Evolutionary conservation across 2,888 invertebrate species (phyloP).

Genomic region (Cheilosia impressa): DNA sequence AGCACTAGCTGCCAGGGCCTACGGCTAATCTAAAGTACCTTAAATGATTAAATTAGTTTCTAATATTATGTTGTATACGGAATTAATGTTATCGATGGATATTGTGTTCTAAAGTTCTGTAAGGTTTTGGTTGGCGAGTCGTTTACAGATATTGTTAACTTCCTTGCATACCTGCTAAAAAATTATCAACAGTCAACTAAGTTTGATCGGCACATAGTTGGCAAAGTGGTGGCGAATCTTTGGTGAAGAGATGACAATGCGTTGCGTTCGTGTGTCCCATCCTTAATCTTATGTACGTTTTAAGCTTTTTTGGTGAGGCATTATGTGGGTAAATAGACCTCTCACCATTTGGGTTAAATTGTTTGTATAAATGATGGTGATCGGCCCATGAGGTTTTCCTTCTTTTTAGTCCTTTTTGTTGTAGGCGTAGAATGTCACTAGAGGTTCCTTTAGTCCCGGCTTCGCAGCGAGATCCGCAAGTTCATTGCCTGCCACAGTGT

Average conservation of each 20-base stretch:
- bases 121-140: background rate
- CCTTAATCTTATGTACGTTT: too few species aligned
- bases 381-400: background rate
- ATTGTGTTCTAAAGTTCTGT: background rate
- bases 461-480: too few species aligned
- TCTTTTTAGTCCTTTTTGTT: background rate
- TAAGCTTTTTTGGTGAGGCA: too few species aligned
- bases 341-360: background rate
- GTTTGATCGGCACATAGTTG: too few species aligned
- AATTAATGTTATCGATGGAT: background rate
- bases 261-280: too few species aligned
- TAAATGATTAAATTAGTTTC: background rate
- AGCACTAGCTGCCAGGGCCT: background rate
- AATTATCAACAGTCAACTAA: background rate
- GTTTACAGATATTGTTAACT: too few species aligned
- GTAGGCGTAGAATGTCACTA: background rate
- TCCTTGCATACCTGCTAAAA: too few species aligned
- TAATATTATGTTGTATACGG: background rate
- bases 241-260: too few species aligned
- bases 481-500: background rate
- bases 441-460: background rate
- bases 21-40: background rate
- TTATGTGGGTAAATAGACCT: background rate
- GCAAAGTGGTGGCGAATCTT: too few species aligned
- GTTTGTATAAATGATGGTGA: background rate